phyloP scores from a whole-genome alignment of 1,140 invertebrate species.

The Drosophila prosaltans region DNA sequence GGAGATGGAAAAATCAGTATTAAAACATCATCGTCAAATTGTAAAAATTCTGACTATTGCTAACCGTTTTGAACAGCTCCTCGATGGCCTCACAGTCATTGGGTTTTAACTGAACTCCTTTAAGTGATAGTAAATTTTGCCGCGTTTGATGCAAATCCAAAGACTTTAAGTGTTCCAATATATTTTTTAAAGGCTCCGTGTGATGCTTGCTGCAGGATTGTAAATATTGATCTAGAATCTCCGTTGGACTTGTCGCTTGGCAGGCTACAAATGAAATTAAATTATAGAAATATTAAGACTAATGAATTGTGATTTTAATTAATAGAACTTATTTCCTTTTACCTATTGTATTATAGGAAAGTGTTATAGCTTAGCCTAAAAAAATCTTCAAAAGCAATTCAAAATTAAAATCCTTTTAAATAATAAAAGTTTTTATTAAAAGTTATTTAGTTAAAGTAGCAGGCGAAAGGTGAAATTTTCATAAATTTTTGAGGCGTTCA shows the following conservation, averaged over 20 bases:
- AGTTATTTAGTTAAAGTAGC: no score
- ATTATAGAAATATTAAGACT: neutral
- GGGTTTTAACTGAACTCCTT: slow-evolving; percentile 84
- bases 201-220: slow-evolving; percentile 88
- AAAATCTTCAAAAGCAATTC: no score
- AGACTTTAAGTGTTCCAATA: slow-evolving; percentile 89
- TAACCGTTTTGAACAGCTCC: slow-evolving; percentile 89
- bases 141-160: slow-evolving; percentile 79
- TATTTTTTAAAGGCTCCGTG: slow-evolving; percentile 87
- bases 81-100: slow-evolving; percentile 89
- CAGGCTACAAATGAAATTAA: slow-evolving; percentile 48
- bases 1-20: slow-evolving; percentile 3
- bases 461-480: no score
- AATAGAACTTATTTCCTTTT: no score
- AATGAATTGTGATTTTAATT: no score
- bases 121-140: slow-evolving; percentile 84
- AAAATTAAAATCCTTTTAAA: no score
- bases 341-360: no score
- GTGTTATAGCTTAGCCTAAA: no score
- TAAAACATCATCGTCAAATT: neutral
- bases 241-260: slow-evolving; percentile 77
- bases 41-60: neutral
- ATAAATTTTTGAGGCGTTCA: no score
- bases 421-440: no score
- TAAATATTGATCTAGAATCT: slow-evolving; percentile 88